A percentile compares a stretch with the other conserved stretches of the same genome.
These are phyloP conservation scores for Sinelater perroti DNA, from an alignment of 2,888 invertebrate species.

Conservation along the genomic window DNA sequence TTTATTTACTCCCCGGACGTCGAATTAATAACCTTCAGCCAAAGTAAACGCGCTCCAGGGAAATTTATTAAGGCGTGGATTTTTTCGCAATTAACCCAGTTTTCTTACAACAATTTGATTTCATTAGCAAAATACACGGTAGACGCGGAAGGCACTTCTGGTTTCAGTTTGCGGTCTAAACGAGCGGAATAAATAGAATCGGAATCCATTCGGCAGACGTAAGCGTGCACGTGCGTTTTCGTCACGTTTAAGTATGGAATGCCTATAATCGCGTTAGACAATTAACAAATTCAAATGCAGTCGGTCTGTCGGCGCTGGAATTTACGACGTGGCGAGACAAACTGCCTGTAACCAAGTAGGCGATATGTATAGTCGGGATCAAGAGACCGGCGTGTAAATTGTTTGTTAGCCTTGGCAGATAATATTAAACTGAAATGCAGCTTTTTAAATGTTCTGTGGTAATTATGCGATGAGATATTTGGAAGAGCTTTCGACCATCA, in stretches of 20 bases:
- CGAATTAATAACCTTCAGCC: conserved; percentile 9
- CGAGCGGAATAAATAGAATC: too few species aligned
- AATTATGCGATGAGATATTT: too few species aligned
- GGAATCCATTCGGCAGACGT: too few species aligned
- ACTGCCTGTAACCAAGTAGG: conserved; percentile 5
- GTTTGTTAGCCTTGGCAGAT: neutral
- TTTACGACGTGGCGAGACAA: neutral
- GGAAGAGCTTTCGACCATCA: too few species aligned
- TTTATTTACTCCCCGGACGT: conserved; percentile 9
- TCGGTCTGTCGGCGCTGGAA: too few species aligned
- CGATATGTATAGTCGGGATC: conserved; percentile 1
- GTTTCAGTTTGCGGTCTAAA: too few species aligned
- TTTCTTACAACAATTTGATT: neutral
- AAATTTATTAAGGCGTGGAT: conserved; percentile 17
- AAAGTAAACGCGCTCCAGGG: conserved; percentile 2
- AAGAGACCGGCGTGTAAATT: conserved; percentile 3
- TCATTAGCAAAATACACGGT: too few species aligned
- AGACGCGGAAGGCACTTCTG: too few species aligned
- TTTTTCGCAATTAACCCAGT: conserved; percentile 20
- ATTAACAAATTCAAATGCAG: conserved; percentile 9
- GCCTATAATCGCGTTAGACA: neutral
- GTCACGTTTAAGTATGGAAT: neutral
- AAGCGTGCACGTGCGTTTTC: neutral
- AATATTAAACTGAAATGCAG: too few species aligned
- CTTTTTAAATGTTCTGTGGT: too few species aligned